Conservation (phyloP, 2,797 vertebrate genomes). For the Hirundo rustica region DNA sequence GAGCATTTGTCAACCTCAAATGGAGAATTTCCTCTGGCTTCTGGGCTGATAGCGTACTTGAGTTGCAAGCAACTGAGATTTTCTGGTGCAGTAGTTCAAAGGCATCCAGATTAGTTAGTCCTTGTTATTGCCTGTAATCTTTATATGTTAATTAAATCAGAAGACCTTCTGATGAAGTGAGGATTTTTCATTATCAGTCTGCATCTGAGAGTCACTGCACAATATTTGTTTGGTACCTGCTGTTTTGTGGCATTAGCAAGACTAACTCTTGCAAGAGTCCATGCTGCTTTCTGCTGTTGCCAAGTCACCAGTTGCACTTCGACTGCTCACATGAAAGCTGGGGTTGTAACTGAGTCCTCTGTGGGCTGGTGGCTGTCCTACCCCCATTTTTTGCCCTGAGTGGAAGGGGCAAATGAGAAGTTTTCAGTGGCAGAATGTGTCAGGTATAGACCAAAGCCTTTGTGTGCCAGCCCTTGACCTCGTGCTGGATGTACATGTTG, state of each 20-base stretch:
- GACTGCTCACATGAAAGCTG: neutral
- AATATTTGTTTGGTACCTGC: neutral
- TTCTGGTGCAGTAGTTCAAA: neutral
- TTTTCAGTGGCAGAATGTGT: neutral
- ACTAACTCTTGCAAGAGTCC: neutral
- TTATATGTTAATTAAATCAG: neutral
- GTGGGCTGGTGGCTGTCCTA: neutral
- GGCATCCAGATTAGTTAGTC: neutral
- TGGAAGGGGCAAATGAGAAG: neutral
- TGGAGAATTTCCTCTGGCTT: neutral
- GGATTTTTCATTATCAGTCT: neutral
- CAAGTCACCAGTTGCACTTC: neutral
- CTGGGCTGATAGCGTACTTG: neutral
- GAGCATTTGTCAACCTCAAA: neutral
- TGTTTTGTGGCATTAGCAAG: neutral
- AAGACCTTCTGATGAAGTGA: neutral
- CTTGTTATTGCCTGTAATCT: neutral
- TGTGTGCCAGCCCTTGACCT: neutral
- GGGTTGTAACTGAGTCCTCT: neutral
- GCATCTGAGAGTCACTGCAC: neutral
- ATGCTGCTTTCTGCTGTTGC: neutral
- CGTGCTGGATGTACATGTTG: rapidly evolving
- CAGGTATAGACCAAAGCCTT: neutral
- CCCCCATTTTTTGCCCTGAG: neutral
- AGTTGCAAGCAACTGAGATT: neutral